Base-by-base conservation (phyloP, 2,888 invertebrate species). In the Cynaeus angustus region DNA sequence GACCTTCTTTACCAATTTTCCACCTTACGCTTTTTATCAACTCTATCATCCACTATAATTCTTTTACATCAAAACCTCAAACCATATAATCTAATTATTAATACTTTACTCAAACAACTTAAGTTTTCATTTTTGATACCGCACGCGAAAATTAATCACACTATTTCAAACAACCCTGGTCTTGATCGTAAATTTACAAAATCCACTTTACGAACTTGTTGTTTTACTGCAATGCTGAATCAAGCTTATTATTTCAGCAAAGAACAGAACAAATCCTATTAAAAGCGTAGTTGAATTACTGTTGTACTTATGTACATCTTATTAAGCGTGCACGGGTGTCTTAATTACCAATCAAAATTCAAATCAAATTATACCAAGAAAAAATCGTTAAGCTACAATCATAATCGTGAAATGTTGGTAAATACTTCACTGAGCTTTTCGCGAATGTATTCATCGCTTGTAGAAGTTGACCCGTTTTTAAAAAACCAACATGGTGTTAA, bases 1-100 rank as follows among this genome's bases (percentile, higher is more conserved):
- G 67, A 67, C 67, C 67, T 67, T 59, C 58, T 66, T n/a, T 59
- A 67, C 61, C 61, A 67, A 67, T 67, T 26, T n/a, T 53, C 52
- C 55, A 55, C 53, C 33, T 65, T 55, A 48, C 50, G n/a, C 50
- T 50, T 21, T 56, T 66, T 56, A 13, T 33, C 66, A 56, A 45
- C 28, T 66, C 55, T 7, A 43, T 3, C 10, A 43, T 13, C 4
- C 21, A n/a, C n/a, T n/a, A 41, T 46, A n/a, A 62, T 41, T 28
- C 28, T 7, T 28, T 21, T 21, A 21, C 21, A 21, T 21, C 4
- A 21, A 37, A 37, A n/a, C n/a, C n/a, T n/a, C n/a, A n/a, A n/a
- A n/a, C 37, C 37, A n/a, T 5, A 8, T 2, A 37, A 37, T 7
- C 37, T 37, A 7, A 37, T 37, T n/a, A 37, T n/a, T 37, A 37